These are phyloP conservation scores for Eulemur coronatus DNA, from an alignment of 2,797 vertebrate genomes.

Conservation along the genomic window DNA sequence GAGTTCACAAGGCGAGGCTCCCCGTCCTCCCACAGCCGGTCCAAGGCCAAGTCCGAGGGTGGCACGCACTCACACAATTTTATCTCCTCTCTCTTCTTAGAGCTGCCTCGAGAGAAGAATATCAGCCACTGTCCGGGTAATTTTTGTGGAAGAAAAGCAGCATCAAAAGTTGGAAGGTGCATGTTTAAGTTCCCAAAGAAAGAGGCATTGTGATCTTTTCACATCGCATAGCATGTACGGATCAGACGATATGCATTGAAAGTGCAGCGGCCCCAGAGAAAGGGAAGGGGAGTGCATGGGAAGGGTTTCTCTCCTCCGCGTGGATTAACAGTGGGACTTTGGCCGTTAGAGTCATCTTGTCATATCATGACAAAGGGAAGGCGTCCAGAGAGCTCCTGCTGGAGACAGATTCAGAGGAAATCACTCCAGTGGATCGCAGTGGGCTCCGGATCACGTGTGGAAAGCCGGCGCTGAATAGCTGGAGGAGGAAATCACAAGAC, in stretches of 20 bases:
- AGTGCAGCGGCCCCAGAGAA: neutral
- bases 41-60: neutral
- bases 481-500: neutral
- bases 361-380: constrained; percentile 12
- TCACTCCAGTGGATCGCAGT: constrained; percentile 24
- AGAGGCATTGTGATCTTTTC: constrained; percentile 22
- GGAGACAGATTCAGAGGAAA: constrained; percentile 20
- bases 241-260: neutral
- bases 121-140: neutral
- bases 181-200: constrained; percentile 50
- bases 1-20: neutral
- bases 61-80: neutral
- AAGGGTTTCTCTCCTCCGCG: neutral
- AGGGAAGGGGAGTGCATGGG: neutral
- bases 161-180: neutral
- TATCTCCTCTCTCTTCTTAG: constrained; percentile 30
- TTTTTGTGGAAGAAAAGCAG: neutral
- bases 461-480: constrained; percentile 2
- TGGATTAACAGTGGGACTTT: constrained; percentile 19
- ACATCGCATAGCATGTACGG: neutral
- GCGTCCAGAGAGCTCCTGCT: neutral
- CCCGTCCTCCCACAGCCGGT: neutral
- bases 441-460: neutral
- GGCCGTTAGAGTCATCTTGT: constrained; percentile 14
- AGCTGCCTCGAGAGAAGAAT: neutral